A percentile compares a stretch with the other conserved stretches of the same genome.
These are phyloP conservation scores for Prosapia bicincta DNA, from an alignment of 2,888 invertebrate genomes.

Conservation along the genomic window DNA sequence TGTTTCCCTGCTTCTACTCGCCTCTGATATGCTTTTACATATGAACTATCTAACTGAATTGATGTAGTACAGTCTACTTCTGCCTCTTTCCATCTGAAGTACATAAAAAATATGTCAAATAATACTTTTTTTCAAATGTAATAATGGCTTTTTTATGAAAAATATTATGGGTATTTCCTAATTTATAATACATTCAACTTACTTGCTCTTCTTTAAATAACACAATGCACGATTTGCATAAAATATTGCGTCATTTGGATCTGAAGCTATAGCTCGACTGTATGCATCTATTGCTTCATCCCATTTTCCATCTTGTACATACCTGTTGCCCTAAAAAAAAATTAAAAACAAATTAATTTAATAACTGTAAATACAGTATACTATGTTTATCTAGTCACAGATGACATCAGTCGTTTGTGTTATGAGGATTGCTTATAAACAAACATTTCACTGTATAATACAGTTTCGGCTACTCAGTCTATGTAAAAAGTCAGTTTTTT, in stretches of 20 bases:
- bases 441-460: too few species aligned
- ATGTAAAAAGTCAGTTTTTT: too few species aligned
- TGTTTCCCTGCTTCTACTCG: slow-evolving; percentile 72
- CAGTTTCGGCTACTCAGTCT: too few species aligned
- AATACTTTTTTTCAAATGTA: too few species aligned
- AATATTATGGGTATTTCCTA: too few species aligned
- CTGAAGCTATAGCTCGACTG: slow-evolving; percentile 79
- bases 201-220: slow-evolving; percentile 76
- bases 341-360: slow-evolving; percentile 23
- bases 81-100: slow-evolving; percentile 60
- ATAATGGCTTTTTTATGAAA: too few species aligned
- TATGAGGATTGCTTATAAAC: too few species aligned
- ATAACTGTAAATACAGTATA: too few species aligned
- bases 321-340: slow-evolving; percentile 66
- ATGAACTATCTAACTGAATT: slow-evolving; percentile 69
- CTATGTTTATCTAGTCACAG: too few species aligned
- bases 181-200: too few species aligned
- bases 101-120: background rate
- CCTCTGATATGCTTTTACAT: slow-evolving; percentile 81
- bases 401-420: too few species aligned
- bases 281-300: slow-evolving; percentile 84
- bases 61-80: slow-evolving; percentile 80
- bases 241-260: slow-evolving; percentile 72
- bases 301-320: slow-evolving; percentile 76
- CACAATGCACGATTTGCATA: slow-evolving; percentile 88